These are phyloP conservation scores for Drosophila sp. DNA, from an alignment of 1,140 invertebrate genomes.

Conservation along the genomic window DNA sequence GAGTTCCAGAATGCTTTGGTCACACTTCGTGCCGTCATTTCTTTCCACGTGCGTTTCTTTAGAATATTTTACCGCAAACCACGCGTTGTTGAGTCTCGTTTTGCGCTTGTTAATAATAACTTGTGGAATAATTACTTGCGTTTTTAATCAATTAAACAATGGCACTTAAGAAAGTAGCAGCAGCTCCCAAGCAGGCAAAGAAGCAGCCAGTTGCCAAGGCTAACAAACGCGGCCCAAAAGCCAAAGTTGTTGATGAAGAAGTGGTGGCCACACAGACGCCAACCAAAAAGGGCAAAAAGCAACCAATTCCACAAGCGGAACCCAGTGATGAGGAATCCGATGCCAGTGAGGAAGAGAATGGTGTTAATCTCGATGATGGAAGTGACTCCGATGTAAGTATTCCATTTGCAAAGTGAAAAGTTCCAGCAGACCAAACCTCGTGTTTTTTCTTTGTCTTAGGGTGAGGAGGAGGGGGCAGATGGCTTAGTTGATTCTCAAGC, in stretches of 20 bases:
- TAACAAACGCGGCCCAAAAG: conserved; percentile 45
- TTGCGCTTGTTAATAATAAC: neutral
- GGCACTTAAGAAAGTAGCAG: conserved; percentile 54
- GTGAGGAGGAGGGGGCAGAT: conserved; percentile 15
- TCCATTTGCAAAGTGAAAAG: neutral
- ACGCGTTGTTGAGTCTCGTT: conserved; percentile 26
- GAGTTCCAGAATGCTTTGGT: neutral
- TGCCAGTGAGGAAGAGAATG: conserved; percentile 39
- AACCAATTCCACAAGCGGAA: conserved; percentile 38
- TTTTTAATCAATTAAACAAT: conserved; percentile 26
- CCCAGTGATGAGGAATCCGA: conserved; percentile 60
- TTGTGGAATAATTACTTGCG: conserved; percentile 1
- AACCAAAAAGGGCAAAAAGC: conserved; percentile 36
- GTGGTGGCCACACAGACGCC: conserved; percentile 26
- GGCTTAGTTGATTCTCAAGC: conserved; percentile 42
- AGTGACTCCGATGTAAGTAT: conserved; percentile 54
- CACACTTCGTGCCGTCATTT: conserved; percentile 4
- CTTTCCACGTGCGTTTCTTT: conserved; percentile 52
- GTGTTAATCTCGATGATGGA: conserved; percentile 30
- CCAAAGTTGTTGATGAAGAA: conserved; percentile 32
- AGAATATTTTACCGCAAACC: conserved; percentile 12
- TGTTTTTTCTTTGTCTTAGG: conserved; percentile 29
- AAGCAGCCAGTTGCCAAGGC: conserved; percentile 26
- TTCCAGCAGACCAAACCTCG: neutral
- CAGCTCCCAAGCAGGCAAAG: conserved; percentile 31